Conservation (phyloP, 2,888 invertebrate species). For the Xanthorhoe spadicearia region DNA sequence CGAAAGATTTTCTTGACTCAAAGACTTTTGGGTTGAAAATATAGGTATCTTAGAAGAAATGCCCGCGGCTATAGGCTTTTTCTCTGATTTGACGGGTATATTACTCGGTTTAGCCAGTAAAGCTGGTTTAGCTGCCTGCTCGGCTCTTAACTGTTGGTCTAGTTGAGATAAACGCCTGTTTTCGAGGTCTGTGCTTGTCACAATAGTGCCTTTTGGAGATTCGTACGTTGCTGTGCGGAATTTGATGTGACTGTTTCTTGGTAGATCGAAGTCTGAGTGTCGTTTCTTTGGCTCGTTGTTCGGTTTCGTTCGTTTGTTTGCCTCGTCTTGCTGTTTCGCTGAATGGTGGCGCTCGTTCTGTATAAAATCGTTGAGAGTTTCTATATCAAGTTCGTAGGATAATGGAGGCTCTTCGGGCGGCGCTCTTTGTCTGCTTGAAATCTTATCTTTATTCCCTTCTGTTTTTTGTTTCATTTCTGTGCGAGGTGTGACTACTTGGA, state of each 20-base stretch:
- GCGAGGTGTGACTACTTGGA: slow-evolving; percentile 87
- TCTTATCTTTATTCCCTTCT: slow-evolving; percentile 64
- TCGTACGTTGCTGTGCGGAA: slow-evolving; percentile 87
- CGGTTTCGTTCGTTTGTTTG: slow-evolving; percentile 71
- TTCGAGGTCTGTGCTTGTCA: slow-evolving; percentile 79
- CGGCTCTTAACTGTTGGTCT: slow-evolving; percentile 75
- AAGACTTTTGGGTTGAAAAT: slow-evolving; percentile 78
- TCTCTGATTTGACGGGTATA: slow-evolving; percentile 75
- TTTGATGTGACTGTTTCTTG: slow-evolving; percentile 84
- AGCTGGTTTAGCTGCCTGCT: slow-evolving; percentile 64
- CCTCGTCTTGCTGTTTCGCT: slow-evolving; percentile 71
- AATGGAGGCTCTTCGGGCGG: slow-evolving; percentile 69
- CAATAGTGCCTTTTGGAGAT: slow-evolving; percentile 83
- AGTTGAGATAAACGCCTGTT: slow-evolving; percentile 85
- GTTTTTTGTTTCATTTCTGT: slow-evolving; percentile 66
- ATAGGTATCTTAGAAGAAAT: slow-evolving; percentile 83
- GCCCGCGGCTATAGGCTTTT: slow-evolving; percentile 45
- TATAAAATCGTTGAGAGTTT: slow-evolving; percentile 79
- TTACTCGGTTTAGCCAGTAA: slow-evolving; percentile 78
- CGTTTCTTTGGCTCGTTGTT: slow-evolving; percentile 79
- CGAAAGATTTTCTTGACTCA: slow-evolving; percentile 78
- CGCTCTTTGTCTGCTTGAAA: slow-evolving; percentile 72
- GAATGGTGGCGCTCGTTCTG: slow-evolving; percentile 77
- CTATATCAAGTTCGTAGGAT: slow-evolving; percentile 76
- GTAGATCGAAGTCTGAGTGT: slow-evolving; percentile 81